Evolutionary conservation across 2,797 vertebrate genomes (phyloP).

Genomic region (Sebastes glaucus): DNA sequence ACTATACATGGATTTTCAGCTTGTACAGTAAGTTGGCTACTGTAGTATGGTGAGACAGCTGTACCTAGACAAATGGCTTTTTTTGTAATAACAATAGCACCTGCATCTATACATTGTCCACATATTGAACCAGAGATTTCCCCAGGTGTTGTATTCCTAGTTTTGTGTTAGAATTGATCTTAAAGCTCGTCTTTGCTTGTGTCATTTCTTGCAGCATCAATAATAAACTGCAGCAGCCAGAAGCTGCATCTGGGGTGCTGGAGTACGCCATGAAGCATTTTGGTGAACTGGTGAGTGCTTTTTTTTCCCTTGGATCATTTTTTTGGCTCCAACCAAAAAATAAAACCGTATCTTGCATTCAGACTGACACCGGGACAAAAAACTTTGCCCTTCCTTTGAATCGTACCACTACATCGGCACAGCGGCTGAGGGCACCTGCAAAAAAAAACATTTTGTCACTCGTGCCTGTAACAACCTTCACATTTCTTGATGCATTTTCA

Average conservation of each 20-base stretch:
- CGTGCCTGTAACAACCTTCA: not conserved
- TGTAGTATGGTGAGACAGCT: not conserved
- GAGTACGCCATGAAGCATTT: slow-evolving; percentile 99
- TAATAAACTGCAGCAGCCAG: slow-evolving; percentile 98
- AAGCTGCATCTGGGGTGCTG: slow-evolving; percentile 95
- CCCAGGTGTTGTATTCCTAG: not conserved
- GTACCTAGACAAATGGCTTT: not conserved
- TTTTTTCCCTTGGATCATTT: not conserved
- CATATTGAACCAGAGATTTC: not conserved
- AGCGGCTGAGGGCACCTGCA: not conserved
- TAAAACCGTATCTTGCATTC: not conserved
- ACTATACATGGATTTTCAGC: not conserved
- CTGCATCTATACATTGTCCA: not conserved
- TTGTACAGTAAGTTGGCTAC: not conserved
- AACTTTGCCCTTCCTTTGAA: not conserved
- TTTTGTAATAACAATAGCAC: not conserved
- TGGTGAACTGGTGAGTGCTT: slow-evolving; percentile 92
- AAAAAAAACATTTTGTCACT: not conserved
- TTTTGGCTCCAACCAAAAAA: not conserved
- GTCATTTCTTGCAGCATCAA: slow-evolving; percentile 90
- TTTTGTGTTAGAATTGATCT: not conserved
- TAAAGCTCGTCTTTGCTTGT: slow-evolving; percentile 21
- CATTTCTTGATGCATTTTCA: not conserved
- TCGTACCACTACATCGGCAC: not conserved
- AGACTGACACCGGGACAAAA: not conserved